These are phyloP conservation scores for Drosophila subobscura DNA, from an alignment of 1,140 invertebrate species.

Conservation along the genomic window DNA sequence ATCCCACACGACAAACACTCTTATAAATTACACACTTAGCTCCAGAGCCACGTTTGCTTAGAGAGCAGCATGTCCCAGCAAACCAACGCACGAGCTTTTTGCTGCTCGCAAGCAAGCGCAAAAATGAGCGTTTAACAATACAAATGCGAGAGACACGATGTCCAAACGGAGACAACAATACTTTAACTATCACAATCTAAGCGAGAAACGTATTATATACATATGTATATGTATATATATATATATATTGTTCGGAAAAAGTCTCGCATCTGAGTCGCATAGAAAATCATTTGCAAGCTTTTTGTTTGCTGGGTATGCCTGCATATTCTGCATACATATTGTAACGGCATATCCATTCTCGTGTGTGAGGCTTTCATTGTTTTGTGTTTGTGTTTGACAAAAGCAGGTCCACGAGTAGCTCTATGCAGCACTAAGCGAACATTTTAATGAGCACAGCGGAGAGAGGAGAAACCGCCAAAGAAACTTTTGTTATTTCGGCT, in stretches of 20 bases:
- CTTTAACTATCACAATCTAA: no score
- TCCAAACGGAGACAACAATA: no score
- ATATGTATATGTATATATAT: no score
- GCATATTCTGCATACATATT: no score
- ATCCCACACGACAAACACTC: conserved; percentile 50
- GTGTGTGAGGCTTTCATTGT: conserved; percentile 4
- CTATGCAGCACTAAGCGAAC: conserved; percentile 44
- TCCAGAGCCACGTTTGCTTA: conserved; percentile 49
- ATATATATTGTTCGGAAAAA: no score
- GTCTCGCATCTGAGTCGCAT: no score
- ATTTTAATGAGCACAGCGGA: conserved; percentile 72
- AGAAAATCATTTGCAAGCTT: no score
- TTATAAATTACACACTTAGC: conserved; percentile 78
- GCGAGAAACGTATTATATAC: no score
- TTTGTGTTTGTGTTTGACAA: conserved; percentile 33
- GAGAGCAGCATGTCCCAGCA: conserved; percentile 59
- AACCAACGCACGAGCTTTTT: conserved; percentile 34
- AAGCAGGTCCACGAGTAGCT: conserved; percentile 14
- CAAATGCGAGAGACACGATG: no score
- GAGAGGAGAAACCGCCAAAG: conserved; percentile 44
- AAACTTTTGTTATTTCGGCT: conserved; percentile 70
- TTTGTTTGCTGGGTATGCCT: no score
- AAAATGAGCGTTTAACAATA: neutral
- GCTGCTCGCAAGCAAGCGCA: neutral
- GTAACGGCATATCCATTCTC: no score